phyloP scores from a whole-genome alignment of 2,113 vertebrate species.

The Thalassarche chlororhynchos region DNA sequence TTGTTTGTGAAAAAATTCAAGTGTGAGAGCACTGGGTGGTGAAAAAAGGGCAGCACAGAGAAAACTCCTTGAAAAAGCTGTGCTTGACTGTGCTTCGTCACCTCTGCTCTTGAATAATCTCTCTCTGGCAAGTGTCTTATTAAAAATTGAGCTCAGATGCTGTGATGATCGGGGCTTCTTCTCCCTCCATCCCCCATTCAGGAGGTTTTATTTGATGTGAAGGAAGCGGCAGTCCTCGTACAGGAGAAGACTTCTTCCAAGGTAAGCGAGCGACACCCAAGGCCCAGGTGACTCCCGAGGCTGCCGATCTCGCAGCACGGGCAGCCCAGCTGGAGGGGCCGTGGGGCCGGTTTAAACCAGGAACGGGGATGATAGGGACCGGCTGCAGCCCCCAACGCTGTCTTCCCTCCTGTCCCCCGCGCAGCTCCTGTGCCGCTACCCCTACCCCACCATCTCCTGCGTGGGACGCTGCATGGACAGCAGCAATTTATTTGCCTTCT shows the following conservation, averaged over 20 bases:
- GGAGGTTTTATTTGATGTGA: constrained; percentile 83
- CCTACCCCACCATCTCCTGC: constrained; percentile 85
- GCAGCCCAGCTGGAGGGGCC: background rate
- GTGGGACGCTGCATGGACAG: constrained; percentile 76
- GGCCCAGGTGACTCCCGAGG: fast-evolving
- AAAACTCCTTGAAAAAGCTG: background rate
- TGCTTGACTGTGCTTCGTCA: background rate
- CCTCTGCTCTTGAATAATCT: background rate
- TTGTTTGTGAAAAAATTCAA: background rate
- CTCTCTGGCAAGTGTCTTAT: background rate
- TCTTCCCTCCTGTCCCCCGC: background rate
- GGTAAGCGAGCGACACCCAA: constrained; percentile 19
- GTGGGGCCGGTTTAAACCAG: background rate
- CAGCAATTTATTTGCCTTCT: constrained; percentile 81
- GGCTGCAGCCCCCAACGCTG: fast-evolving
- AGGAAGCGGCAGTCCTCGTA: constrained; percentile 82
- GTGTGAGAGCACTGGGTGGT: background rate
- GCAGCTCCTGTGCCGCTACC: constrained; percentile 78
- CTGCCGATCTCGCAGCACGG: fast-evolving
- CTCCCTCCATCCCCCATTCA: background rate
- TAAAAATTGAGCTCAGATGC: background rate
- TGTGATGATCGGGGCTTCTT: background rate
- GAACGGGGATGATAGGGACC: fast-evolving
- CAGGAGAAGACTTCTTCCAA: constrained; percentile 73
- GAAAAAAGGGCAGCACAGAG: background rate